phyloP scores from a whole-genome alignment of 2,797 vertebrate species.

The Typhlichthys eigenmanni region DNA sequence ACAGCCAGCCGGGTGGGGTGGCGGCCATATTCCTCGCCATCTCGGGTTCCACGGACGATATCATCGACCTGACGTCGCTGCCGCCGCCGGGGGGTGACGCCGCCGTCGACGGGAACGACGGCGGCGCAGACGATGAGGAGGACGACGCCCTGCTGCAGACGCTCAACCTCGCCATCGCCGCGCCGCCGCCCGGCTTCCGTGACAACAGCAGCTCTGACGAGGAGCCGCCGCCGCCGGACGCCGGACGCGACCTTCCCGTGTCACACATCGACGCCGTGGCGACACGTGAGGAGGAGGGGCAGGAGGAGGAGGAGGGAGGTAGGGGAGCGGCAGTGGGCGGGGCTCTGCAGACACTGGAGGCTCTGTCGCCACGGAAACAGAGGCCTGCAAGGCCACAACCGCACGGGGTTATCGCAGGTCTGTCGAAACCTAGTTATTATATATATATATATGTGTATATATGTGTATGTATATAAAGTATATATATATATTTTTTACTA shows the following conservation, averaged over 20 bases:
- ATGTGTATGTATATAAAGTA: too few relatives aligned
- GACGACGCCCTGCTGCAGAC: constrained; percentile 90
- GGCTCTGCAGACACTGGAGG: constrained; percentile 89
- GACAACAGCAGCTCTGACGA: constrained; percentile 89
- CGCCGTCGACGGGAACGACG: constrained; percentile 80
- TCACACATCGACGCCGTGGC: constrained; percentile 92
- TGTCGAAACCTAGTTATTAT: constrained; percentile 64
- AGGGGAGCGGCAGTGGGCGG: constrained; percentile 72
- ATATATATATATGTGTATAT: too few relatives aligned
- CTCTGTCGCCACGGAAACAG: constrained; percentile 89
- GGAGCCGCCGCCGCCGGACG: constrained; percentile 66
- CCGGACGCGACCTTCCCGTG: constrained; percentile 85
- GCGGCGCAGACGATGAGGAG: constrained; percentile 83
- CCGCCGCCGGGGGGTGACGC: constrained; percentile 93
- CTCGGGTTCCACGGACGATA: constrained; percentile 93
- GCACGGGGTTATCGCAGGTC: constrained; percentile 87
- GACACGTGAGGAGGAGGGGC: constrained; percentile 71
- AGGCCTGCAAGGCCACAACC: constrained; percentile 80
- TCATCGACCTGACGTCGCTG: constrained; percentile 95
- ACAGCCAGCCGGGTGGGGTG: too few relatives aligned
- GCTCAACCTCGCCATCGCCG: constrained; percentile 94
- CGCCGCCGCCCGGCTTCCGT: constrained; percentile 93
- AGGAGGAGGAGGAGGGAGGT: constrained; percentile 7
- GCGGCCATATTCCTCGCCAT: constrained; percentile 86
- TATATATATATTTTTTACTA: too few relatives aligned